Percentiles rank a stretch among this genome's conserved stretches.
Conservation (phyloP, 2,888 invertebrate species). For the Oscheius myriophilus region DNA sequence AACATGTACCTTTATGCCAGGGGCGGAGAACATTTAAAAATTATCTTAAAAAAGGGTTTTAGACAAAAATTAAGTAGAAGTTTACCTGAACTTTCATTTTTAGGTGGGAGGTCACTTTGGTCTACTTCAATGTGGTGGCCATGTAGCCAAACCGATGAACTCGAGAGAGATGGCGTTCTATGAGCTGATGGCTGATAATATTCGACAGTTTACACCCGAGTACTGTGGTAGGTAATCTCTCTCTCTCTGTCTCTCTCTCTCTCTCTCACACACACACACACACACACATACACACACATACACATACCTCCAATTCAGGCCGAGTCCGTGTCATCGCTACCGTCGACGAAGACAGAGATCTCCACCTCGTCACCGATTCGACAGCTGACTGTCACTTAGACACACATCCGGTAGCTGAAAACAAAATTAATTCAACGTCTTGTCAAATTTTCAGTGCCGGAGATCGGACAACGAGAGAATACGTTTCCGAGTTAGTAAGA, state of each 20-base stretch:
- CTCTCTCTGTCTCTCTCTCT: background rate
- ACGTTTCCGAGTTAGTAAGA: constrained; percentile 33
- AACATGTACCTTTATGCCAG: too few relatives aligned
- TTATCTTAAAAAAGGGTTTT: too few relatives aligned
- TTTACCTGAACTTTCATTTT: too few relatives aligned
- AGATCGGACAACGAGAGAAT: constrained; percentile 16
- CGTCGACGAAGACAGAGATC: constrained; percentile 23
- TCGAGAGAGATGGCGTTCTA: constrained; percentile 68
- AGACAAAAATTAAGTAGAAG: too few relatives aligned
- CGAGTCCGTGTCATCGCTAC: constrained; percentile 26
- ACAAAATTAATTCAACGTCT: background rate
- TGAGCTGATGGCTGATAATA: constrained; percentile 55
- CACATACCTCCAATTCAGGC: constrained; percentile 12
- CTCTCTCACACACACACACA: too few relatives aligned
- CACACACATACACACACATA: too few relatives aligned
- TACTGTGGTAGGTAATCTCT: constrained; percentile 60
- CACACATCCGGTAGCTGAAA: too few relatives aligned
- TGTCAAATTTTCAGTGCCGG: constrained; percentile 6
- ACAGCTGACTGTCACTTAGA: constrained; percentile 24
- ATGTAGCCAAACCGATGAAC: constrained; percentile 69
- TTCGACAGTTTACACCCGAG: constrained; percentile 63
- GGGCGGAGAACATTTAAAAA: too few relatives aligned
- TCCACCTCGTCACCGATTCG: constrained; percentile 22
- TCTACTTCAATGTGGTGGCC: constrained; percentile 64
- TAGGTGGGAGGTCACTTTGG: constrained; percentile 68